Percentiles rank a stretch among this genome's conserved stretches.
These are phyloP conservation scores for Thalassarche chlororhynchos DNA, from an alignment of 2,113 vertebrate species.

Conservation along the genomic window DNA sequence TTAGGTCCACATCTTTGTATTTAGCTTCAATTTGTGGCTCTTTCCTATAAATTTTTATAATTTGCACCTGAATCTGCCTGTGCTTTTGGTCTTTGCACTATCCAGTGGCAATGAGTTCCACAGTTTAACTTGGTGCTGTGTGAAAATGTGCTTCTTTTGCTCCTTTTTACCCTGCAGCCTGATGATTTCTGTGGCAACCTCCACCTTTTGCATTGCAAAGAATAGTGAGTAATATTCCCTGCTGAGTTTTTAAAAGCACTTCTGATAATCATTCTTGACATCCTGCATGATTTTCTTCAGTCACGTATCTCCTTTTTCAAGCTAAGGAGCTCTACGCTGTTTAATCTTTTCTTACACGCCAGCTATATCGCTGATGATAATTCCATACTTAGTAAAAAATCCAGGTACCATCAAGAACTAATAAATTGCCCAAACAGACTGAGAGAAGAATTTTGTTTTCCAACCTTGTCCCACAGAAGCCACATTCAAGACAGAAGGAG, in stretches of 20 bases:
- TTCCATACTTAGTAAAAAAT: background rate
- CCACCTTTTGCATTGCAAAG: background rate
- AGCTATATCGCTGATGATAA: background rate
- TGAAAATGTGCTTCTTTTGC: background rate
- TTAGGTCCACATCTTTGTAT: background rate
- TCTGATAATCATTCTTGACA: conserved; percentile 36
- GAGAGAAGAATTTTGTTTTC: background rate
- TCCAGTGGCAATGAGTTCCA: background rate
- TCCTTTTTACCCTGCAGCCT: background rate
- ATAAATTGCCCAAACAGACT: background rate
- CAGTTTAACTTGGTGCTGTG: background rate
- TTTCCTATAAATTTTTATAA: background rate
- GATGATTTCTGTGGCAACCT: conserved; percentile 7
- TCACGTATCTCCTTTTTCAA: background rate
- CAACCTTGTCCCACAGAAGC: background rate
- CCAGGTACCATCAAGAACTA: background rate
- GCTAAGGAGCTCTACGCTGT: background rate
- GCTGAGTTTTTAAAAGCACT: conserved; percentile 24
- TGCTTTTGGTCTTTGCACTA: background rate
- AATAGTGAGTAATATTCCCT: background rate
- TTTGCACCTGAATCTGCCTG: background rate
- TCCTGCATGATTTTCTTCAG: conserved; percentile 21
- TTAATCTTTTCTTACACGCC: background rate
- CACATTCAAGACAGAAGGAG: background rate
- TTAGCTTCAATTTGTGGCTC: background rate